A percentile compares a stretch with the other conserved stretches of the same genome.
Evolutionary conservation across 2,113 vertebrate species (phyloP).

Genomic region (Bambusicola thoracicus): DNA sequence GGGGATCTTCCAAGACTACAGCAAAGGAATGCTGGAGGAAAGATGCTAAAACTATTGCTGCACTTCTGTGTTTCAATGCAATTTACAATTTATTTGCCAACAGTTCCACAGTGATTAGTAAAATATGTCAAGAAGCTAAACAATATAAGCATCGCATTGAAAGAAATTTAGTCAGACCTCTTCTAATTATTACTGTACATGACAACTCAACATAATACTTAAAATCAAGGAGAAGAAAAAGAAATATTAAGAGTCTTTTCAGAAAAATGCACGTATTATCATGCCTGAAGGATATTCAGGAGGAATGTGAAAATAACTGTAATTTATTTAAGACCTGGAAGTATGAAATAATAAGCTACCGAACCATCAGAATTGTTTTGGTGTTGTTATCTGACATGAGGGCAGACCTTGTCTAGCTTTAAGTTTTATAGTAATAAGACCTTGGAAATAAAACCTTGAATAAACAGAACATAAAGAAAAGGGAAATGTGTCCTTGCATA

Average conservation of each 20-base stretch:
- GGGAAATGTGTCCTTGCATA: constrained; percentile 84
- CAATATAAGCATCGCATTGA: constrained; percentile 58
- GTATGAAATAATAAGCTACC: constrained; percentile 81
- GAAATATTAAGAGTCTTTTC: constrained; percentile 67
- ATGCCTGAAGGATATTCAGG: constrained; percentile 76
- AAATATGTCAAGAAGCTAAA: constrained; percentile 70
- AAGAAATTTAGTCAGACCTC: constrained; percentile 62
- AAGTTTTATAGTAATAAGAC: constrained; percentile 84
- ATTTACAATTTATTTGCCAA: constrained; percentile 68
- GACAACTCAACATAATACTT: constrained; percentile 74
- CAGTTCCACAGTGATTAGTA: constrained; percentile 58
- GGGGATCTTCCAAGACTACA: constrained; percentile 23
- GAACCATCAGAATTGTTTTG: constrained; percentile 81
- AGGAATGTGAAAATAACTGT: constrained; percentile 78
- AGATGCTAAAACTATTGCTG: constrained; percentile 35
- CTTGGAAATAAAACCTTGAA: constrained; percentile 87
- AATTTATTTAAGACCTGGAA: constrained; percentile 81
- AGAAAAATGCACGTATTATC: constrained; percentile 73
- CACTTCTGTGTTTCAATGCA: constrained; percentile 16
- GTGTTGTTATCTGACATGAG: constrained; percentile 80
- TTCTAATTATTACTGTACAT: constrained; percentile 70
- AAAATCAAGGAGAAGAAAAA: constrained; percentile 64
- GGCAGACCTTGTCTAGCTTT: constrained; percentile 82
- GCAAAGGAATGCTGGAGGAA: constrained; percentile 44
- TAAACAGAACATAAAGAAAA: constrained; percentile 80